These are phyloP conservation scores for Drosophila leonis DNA, from an alignment of 2,888 invertebrate species.

Conservation along the genomic window DNA sequence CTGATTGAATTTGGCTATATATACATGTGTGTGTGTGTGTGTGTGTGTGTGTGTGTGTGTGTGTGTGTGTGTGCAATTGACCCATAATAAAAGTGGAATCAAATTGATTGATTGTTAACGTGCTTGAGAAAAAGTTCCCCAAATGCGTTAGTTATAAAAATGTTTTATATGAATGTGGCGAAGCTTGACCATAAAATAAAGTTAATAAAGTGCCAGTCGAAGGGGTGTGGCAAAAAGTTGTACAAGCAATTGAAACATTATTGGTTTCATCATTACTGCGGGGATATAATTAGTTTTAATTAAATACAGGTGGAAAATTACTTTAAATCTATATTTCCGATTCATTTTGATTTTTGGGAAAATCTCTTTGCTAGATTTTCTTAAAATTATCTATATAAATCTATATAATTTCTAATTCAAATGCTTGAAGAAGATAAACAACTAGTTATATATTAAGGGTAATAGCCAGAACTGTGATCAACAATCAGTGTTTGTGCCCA, in stretches of 20 bases:
- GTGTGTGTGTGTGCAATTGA: background rate
- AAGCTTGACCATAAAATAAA: background rate
- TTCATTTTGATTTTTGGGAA: no score
- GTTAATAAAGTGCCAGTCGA: background rate
- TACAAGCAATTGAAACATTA: background rate
- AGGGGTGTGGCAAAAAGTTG: background rate
- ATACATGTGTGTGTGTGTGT: background rate
- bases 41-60: background rate
- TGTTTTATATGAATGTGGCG: background rate
- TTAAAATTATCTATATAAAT: no score
- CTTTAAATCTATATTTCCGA: no score
- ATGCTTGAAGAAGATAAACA: no score
- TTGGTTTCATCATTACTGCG: background rate
- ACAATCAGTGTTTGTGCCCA: no score
- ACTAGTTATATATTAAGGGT: no score
- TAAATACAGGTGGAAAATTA: background rate
- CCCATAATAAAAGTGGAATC: conserved; percentile 38
- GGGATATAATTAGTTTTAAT: background rate
- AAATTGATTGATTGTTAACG: conserved; percentile 59
- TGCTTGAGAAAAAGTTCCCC: conserved; percentile 30
- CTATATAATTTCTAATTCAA: no score
- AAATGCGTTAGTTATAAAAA: conserved; percentile 20
- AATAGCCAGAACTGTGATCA: no score
- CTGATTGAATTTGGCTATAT: conserved; percentile 38
- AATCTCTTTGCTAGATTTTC: no score